Conservation (phyloP, 2,113 vertebrate species). For the Lophius piscatorius region DNA sequence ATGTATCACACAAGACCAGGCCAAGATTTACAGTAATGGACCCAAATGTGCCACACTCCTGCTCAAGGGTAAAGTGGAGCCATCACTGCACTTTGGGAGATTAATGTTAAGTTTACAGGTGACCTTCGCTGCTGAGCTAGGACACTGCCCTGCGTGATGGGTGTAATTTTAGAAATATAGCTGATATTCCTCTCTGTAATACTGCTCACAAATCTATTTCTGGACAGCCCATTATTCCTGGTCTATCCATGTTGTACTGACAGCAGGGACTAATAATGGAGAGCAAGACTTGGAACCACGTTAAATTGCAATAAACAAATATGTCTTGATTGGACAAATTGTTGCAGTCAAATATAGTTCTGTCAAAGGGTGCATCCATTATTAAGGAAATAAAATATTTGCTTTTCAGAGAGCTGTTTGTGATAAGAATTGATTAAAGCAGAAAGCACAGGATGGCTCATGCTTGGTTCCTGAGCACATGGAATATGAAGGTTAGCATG, state of each 20-base stretch:
- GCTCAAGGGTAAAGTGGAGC: slow-evolving; percentile 46
- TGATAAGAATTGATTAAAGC: no score
- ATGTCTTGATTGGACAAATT: no score
- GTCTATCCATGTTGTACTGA: slow-evolving; percentile 18
- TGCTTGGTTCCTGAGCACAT: no score
- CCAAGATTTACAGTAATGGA: slow-evolving; percentile 57
- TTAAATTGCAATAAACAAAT: no score
- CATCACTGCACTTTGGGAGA: slow-evolving; percentile 66
- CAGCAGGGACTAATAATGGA: no score
- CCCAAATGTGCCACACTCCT: slow-evolving; percentile 28
- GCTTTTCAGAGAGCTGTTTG: no score
- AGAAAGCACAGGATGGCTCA: no score
- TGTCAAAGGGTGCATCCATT: no score
- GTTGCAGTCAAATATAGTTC: no score
- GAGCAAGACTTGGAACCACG: no score
- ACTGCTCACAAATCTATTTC: slow-evolving; percentile 22
- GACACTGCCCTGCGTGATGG: slow-evolving; percentile 32
- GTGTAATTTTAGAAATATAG: slow-evolving; percentile 39
- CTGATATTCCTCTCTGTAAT: slow-evolving; percentile 19
- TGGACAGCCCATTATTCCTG: slow-evolving; percentile 8
- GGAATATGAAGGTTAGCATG: no score
- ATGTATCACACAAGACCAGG: slow-evolving; percentile 25
- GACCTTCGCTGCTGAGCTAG: slow-evolving; percentile 55
- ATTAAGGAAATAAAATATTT: no score
- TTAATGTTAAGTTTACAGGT: slow-evolving; percentile 60